Percentiles rank a stretch among this genome's conserved stretches.
phyloP scores from a whole-genome alignment of 2,797 vertebrate genomes.

The Takifugu ocellatus region DNA sequence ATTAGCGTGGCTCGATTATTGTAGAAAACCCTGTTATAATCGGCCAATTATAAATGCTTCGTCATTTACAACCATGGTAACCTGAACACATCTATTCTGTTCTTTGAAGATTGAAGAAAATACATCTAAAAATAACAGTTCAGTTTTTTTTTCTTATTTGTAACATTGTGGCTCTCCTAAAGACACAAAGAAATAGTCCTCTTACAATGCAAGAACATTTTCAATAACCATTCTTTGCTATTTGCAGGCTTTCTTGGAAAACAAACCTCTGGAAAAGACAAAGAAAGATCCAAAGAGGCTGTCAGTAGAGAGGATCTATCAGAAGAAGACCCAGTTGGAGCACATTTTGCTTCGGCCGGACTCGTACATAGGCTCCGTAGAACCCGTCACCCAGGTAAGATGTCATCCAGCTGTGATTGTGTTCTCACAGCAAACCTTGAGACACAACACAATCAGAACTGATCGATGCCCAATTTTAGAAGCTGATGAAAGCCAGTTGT shows the following conservation, averaged over 20 bases:
- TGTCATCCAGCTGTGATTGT: background rate
- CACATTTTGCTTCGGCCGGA: slow-evolving; percentile 98
- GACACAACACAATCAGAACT: background rate
- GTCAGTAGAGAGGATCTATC: slow-evolving; percentile 94
- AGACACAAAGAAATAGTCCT: background rate
- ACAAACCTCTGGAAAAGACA: slow-evolving; percentile 73
- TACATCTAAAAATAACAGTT: no score
- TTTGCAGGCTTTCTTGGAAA: slow-evolving; percentile 76
- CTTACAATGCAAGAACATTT: background rate
- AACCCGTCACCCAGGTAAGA: slow-evolving; percentile 88
- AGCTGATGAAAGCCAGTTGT: background rate
- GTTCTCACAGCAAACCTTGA: no score
- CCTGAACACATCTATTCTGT: no score
- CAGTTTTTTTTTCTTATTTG: background rate
- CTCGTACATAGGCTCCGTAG: slow-evolving; percentile 96
- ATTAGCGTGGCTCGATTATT: no score
- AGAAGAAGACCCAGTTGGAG: slow-evolving; percentile 98
- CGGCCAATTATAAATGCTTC: no score
- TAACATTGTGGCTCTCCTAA: background rate
- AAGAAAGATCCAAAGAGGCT: slow-evolving; percentile 83
- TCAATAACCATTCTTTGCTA: background rate
- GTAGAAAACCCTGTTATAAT: no score
- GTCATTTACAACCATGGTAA: no score
- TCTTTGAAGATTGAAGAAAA: no score
- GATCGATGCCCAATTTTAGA: background rate